Conservation (phyloP, 2,888 invertebrate species). For the Fragum sueziense region DNA sequence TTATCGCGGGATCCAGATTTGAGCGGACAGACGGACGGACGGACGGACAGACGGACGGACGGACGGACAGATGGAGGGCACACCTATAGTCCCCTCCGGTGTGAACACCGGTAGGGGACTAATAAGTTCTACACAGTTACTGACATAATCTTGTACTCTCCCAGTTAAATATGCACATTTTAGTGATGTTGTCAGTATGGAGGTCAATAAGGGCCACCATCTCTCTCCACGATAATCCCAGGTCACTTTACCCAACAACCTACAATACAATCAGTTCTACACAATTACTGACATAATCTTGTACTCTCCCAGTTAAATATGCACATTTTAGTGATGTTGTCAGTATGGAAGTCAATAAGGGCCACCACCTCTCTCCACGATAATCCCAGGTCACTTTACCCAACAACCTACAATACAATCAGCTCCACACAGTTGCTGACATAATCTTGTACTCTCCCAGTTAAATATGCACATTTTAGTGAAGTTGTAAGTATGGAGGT, state of each 20-base stretch:
- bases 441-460: constrained; percentile 92
- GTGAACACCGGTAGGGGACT: no score
- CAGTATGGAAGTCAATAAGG: constrained; percentile 91
- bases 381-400: constrained; percentile 96
- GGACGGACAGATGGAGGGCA: no score
- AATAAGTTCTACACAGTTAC: constrained; percentile 87
- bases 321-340: constrained; percentile 88
- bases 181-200: constrained; percentile 91
- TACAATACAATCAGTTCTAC: constrained; percentile 87
- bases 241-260: constrained; percentile 93
- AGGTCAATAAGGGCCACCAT: constrained; percentile 93
- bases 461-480: constrained; percentile 86
- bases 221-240: constrained; percentile 95
- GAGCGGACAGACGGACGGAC: no score
- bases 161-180: constrained; percentile 87
- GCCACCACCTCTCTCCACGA: constrained; percentile 94
- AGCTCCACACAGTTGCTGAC: constrained; percentile 88
- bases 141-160: constrained; percentile 90
- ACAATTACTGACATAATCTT: constrained; percentile 89
- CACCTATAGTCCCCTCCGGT: no score
- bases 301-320: constrained; percentile 89
- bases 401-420: constrained; percentile 90
- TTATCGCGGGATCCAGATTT: no score
- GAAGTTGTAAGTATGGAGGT: constrained; percentile 92
- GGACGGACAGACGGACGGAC: no score